Conservation (phyloP, 2,888 invertebrate genomes). For the Andrena flavipes region DNA sequence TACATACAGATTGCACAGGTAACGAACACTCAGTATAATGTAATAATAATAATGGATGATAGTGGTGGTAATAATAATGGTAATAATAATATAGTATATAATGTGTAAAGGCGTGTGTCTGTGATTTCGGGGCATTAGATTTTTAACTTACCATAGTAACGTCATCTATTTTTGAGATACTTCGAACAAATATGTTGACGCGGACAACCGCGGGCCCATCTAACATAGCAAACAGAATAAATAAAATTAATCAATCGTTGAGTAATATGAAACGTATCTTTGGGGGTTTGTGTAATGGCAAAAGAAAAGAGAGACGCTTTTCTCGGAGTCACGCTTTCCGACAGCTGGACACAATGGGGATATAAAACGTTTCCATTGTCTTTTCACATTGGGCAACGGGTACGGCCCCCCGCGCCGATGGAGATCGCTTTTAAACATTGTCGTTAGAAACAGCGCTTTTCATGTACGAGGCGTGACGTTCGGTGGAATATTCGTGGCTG, state of each 20-base stretch:
- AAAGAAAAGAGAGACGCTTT: conserved; percentile 42
- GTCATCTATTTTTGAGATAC: conserved; percentile 99
- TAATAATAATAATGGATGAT: conserved; percentile 2
- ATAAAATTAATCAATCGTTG: conserved; percentile 82
- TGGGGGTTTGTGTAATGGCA: conserved; percentile 48
- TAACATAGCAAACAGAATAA: conserved; percentile 86
- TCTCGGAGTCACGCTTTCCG: conserved; percentile 10
- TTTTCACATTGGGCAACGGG: neutral
- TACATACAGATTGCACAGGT: conserved; percentile 51
- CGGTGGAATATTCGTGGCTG: conserved; percentile 6
- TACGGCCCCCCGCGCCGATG: neutral
- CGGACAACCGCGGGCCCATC: conserved; percentile 98
- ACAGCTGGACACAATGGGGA: neutral
- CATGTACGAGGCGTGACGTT: neutral
- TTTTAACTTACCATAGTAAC: conserved; percentile 97
- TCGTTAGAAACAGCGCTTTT: neutral
- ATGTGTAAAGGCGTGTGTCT: conserved; percentile 77
- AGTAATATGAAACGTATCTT: conserved; percentile 64
- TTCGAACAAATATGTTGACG: conserved; percentile 99
- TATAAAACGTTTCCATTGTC: neutral
- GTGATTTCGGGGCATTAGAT: conserved; percentile 76
- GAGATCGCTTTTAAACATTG: neutral
- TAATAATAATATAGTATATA: conserved; percentile 8
- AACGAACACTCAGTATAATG: conserved; percentile 28
- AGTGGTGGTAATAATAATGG: neutral